These are phyloP conservation scores for Pseudolycoriella hygida DNA, from an alignment of 2,888 invertebrate species.

Conservation along the genomic window DNA sequence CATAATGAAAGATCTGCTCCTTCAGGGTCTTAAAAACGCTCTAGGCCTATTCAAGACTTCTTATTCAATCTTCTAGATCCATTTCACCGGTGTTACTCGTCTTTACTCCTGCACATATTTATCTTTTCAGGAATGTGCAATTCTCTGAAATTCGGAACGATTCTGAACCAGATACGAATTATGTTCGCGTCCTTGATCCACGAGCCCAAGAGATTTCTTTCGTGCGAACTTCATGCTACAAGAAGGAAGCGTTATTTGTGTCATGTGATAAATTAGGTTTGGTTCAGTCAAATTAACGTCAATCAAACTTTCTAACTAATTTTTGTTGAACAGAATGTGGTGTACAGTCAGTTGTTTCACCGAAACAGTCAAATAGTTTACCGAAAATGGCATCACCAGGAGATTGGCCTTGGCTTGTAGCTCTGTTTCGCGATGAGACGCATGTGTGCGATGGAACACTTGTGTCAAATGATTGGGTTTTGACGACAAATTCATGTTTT, in stretches of 20 bases:
- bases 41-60: no score
- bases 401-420: constrained; percentile 88
- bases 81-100: background rate
- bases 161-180: constrained; percentile 39
- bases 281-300: background rate
- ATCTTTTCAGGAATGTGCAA: constrained; percentile 40
- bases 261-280: constrained; percentile 57
- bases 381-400: constrained; percentile 60
- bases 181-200: constrained; percentile 70
- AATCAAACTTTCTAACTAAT: background rate
- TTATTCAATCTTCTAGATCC: no score
- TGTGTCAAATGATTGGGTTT: constrained; percentile 66
- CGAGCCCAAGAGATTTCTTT: constrained; percentile 67
- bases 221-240: constrained; percentile 54
- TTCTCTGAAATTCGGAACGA: constrained; percentile 48
- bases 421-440: constrained; percentile 62
- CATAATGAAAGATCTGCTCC: no score
- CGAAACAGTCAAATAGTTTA: constrained; percentile 28
- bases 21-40: no score
- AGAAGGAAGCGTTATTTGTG: constrained; percentile 60
- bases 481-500: constrained; percentile 77
- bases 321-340: constrained; percentile 41
- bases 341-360: constrained; percentile 35
- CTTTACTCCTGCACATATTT: background rate
- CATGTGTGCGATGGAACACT: constrained; percentile 82